phyloP scores from a whole-genome alignment of 2,113 vertebrate species.

The Artemisiospiza belli region DNA sequence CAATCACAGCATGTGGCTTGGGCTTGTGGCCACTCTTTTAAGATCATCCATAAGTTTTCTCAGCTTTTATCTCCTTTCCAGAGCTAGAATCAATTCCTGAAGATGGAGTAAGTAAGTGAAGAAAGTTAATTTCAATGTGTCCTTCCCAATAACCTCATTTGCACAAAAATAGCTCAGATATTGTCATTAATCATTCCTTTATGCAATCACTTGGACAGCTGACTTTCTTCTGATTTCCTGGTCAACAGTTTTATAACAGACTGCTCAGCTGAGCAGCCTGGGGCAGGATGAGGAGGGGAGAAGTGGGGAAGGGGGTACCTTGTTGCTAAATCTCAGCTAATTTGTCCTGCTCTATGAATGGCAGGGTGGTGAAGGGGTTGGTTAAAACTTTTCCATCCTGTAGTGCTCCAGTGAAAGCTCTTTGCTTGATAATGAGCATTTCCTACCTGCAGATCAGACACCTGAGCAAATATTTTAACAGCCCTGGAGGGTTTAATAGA shows the following conservation, averaged over 20 bases:
- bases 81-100: not conserved
- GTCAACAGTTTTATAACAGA: not conserved
- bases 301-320: not conserved
- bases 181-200: slow-evolving; percentile 22
- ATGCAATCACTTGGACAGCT: not conserved
- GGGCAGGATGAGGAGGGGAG: not conserved
- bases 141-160: slow-evolving; percentile 56
- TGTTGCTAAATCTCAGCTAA: not conserved
- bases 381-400: not conserved
- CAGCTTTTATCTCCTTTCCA: slow-evolving; percentile 4
- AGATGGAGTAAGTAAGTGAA: slow-evolving; percentile 1
- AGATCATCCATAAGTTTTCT: not conserved
- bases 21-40: not conserved
- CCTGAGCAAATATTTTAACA: not conserved
- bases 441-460: not conserved
- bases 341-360: not conserved
- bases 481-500: not conserved
- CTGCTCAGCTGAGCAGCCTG: not conserved
- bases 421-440: not conserved
- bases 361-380: not conserved
- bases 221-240: not conserved
- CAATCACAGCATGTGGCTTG: not conserved
- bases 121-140: slow-evolving; percentile 38
- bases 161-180: slow-evolving; percentile 30
- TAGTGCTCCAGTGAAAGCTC: not conserved